phyloP scores from a whole-genome alignment of 1,140 invertebrate genomes.

The Drosophila kikkawai region DNA sequence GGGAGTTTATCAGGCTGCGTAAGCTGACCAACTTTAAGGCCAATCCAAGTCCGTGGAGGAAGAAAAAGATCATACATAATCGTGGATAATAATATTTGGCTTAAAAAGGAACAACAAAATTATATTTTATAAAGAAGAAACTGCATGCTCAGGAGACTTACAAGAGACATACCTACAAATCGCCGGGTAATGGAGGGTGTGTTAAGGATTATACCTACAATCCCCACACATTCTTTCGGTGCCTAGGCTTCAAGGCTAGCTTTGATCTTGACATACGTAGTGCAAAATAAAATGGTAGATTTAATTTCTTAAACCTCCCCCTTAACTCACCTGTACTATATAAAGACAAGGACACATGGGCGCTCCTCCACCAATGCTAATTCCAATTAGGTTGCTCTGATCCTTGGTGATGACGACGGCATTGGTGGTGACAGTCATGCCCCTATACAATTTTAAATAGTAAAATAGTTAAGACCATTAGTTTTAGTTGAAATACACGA shows the following conservation, averaged over 20 bases:
- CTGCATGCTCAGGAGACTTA: too few species aligned
- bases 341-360: conserved; percentile 98
- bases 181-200: too few species aligned
- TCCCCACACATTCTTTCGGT: too few species aligned
- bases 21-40: conserved; percentile 60
- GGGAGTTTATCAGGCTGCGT: conserved; percentile 30
- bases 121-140: too few species aligned
- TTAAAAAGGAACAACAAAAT: background rate
- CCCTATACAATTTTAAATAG: conserved; percentile 88
- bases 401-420: conserved; percentile 96
- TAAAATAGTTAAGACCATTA: background rate
- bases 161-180: background rate
- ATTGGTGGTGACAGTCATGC: conserved; percentile 98
- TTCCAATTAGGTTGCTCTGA: conserved; percentile 97
- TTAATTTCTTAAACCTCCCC: background rate
- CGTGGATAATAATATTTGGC: background rate
- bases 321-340: conserved; percentile 93
- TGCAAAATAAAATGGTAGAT: background rate
- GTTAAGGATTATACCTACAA: too few species aligned
- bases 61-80: background rate
- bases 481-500: background rate
- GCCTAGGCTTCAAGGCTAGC: too few species aligned
- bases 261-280: too few species aligned
- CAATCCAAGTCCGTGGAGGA: conserved; percentile 51
- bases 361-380: conserved; percentile 98